phyloP scores from a whole-genome alignment of 2,113 vertebrate genomes.

The Gymnorhina tibicen region DNA sequence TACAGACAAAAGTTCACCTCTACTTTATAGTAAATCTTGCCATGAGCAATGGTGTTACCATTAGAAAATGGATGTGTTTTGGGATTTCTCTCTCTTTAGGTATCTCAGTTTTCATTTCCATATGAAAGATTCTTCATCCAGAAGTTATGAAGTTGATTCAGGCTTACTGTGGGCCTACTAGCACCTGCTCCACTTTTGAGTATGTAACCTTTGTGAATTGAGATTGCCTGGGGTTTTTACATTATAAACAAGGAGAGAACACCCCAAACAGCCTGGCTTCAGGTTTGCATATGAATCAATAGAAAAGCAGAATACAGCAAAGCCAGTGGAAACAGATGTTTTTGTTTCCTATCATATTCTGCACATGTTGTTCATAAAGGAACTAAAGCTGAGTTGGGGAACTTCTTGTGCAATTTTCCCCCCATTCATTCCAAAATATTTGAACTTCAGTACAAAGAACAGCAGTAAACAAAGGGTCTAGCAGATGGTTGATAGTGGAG shows the following conservation, averaged over 20 bases:
- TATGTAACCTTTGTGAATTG: not conserved
- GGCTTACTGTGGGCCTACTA: not conserved
- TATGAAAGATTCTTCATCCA: not conserved
- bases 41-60: not conserved
- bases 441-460: not conserved
- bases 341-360: not conserved
- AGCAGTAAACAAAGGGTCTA: constrained; percentile 17
- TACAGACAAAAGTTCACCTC: not conserved
- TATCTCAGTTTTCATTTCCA: not conserved
- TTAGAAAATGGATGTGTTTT: not conserved
- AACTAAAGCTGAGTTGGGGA: not conserved
- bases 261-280: not conserved
- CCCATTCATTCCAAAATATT: not conserved
- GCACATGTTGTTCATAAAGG: constrained; percentile 22
- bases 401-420: not conserved
- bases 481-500: not conserved
- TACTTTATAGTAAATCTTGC: not conserved
- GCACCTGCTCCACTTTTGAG: not conserved
- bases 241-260: not conserved
- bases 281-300: not conserved
- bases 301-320: not conserved
- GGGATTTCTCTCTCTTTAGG: not conserved
- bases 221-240: not conserved
- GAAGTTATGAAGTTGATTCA: not conserved
- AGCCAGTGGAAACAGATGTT: constrained; percentile 3